phyloP scores from a whole-genome alignment of 2,888 invertebrate genomes.

The Eilema griseolum region DNA sequence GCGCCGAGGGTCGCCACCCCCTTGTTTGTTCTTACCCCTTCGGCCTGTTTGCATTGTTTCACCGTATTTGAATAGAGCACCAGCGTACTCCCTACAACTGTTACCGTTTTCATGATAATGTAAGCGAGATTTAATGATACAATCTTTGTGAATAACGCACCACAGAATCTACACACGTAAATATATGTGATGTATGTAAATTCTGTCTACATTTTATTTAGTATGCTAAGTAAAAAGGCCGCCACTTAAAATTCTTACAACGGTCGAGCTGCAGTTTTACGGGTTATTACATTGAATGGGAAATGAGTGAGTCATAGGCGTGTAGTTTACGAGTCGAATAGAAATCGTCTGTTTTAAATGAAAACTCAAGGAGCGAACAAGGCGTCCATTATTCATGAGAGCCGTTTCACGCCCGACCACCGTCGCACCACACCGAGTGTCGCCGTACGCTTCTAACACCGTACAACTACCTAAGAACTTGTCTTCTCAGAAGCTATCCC shows the following conservation, averaged over 20 bases:
- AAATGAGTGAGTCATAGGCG: constrained; percentile 85
- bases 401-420: constrained; percentile 74
- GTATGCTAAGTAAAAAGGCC: constrained; percentile 69
- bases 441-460: constrained; percentile 31
- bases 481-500: constrained; percentile 12
- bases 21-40: constrained; percentile 77
- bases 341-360: constrained; percentile 85
- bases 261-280: constrained; percentile 81
- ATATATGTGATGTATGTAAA: constrained; percentile 32
- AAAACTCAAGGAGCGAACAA: constrained; percentile 83
- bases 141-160: constrained; percentile 60
- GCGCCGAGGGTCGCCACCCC: constrained; percentile 73
- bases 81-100: constrained; percentile 72
- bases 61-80: constrained; percentile 78
- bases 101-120: constrained; percentile 81
- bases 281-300: constrained; percentile 83
- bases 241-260: constrained; percentile 78
- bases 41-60: constrained; percentile 82
- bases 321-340: constrained; percentile 84
- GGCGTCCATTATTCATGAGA: constrained; percentile 84
- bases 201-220: constrained; percentile 57
- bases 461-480: constrained; percentile 24
- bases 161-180: constrained; percentile 44
- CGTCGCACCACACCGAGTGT: constrained; percentile 50
- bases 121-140: constrained; percentile 80